Base-by-base conservation (phyloP, 1,140 invertebrate genomes). In the Drosophila kurseongensis region DNA sequence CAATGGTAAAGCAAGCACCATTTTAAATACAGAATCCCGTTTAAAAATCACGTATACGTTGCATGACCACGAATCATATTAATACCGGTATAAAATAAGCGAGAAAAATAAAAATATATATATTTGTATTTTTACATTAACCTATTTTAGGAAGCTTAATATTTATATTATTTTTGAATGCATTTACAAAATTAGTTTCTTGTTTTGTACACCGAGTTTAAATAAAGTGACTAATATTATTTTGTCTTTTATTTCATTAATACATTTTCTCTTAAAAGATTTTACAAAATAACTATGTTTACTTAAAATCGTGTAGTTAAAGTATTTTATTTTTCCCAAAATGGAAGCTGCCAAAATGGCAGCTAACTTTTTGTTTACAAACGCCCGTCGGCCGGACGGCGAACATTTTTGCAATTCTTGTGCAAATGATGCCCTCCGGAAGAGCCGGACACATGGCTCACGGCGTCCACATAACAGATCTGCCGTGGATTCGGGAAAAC, bases 381-480 rank as follows among this genome's bases (percentile, higher is more conserved):
- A 35, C 4, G 48, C 48, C 62, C 59, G 54, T 58, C 57, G 61
- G 58, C 72, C 61, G 71, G 72, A 66, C 65, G 55, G 47, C 60
- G 56, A 57, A 55, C 60, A 79, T 80, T 78, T 78, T 82, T 83
- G 83, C 67, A 88, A 79, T 86, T 86, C 78, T 83, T 88, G 83
- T 86, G 83, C 83, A 86, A 86, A 86, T 86, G 62, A 86, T 86
- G 75, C 83, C 83, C 83, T 83, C 75, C 75, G 83, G 83, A 88
- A 86, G 67, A 60, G 50, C 59, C 45, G 58, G 79, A 76, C 83
- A 79, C 83, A 86, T 82, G 83, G 75, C 83, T 86, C 71, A 82
- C 41, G 71, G 66, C 69, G 40, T 50, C 50, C 76, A 55, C 60
- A 61, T 29, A 51, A 36, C 45, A 42, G 45, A 48, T 18, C 35